A percentile compares a stretch with the other conserved stretches of the same genome.
These are phyloP conservation scores for Ceraclea dissimilis DNA, from an alignment of 2,888 invertebrate genomes.

Conservation along the genomic window DNA sequence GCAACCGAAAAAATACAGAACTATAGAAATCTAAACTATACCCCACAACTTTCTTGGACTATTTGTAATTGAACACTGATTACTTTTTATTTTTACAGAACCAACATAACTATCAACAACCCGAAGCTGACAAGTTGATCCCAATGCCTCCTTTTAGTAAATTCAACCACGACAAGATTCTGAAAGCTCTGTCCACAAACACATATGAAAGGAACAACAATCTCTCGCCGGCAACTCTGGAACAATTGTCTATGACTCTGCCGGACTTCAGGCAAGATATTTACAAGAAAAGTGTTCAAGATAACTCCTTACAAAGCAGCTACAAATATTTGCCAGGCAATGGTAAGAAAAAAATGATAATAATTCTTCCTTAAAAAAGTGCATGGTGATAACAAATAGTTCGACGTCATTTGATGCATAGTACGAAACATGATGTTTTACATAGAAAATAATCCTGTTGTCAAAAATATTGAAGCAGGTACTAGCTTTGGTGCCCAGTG, in stretches of 20 bases:
- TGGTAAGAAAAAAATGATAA: constrained; percentile 13
- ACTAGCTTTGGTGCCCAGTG: too few relatives aligned
- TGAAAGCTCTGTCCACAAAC: constrained; percentile 38
- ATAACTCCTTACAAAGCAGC: constrained; percentile 40
- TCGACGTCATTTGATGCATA: too few relatives aligned
- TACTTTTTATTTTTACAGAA: constrained; percentile 11
- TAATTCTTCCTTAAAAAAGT: not conserved
- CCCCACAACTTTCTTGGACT: too few relatives aligned
- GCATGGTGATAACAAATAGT: too few relatives aligned
- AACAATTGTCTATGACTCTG: constrained; percentile 29
- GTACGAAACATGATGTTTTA: too few relatives aligned
- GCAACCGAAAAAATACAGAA: too few relatives aligned
- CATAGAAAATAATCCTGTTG: too few relatives aligned
- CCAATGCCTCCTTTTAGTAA: constrained; percentile 35
- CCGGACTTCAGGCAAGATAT: constrained; percentile 39
- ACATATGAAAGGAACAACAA: constrained; percentile 44
- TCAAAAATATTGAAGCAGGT: too few relatives aligned
- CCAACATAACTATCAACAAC: constrained; percentile 17
- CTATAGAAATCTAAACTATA: too few relatives aligned
- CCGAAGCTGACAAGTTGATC: constrained; percentile 10
- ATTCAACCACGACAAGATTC: constrained; percentile 30
- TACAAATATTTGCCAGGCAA: constrained; percentile 16
- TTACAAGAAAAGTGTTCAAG: constrained; percentile 38
- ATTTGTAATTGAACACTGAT: too few relatives aligned
- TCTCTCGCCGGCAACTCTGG: constrained; percentile 33